Evolutionary conservation across 1,140 invertebrate species (phyloP).

Genomic region (Lepidotrigona ventralis): DNA sequence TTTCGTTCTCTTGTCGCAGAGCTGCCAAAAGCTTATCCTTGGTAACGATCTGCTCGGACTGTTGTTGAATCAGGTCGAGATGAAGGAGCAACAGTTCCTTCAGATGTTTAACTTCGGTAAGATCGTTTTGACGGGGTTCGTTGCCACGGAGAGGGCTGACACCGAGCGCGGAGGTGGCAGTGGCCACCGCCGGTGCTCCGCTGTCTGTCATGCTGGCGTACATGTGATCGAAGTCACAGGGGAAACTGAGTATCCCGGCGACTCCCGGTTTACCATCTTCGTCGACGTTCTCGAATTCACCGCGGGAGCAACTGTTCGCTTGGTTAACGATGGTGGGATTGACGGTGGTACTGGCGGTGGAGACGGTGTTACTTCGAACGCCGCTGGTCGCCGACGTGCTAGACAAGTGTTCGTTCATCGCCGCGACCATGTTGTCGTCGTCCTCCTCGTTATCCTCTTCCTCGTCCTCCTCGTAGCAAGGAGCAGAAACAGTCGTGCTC

Average conservation of each 20-base stretch:
- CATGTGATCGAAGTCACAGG: constrained; percentile 82
- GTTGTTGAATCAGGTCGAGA: constrained; percentile 87
- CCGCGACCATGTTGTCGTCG: constrained; percentile 77
- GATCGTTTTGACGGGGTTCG: constrained; percentile 78
- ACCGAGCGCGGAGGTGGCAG: constrained; percentile 71
- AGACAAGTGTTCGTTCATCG: constrained; percentile 78
- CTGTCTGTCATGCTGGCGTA: constrained; percentile 80
- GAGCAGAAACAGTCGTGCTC: constrained; percentile 29
- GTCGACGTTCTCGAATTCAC: constrained; percentile 58
- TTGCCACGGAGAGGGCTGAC: constrained; percentile 74
- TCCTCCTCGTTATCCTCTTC: constrained; percentile 50
- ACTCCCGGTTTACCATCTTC: constrained; percentile 66
- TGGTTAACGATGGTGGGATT: constrained; percentile 39
- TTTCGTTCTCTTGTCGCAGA: constrained; percentile 85
- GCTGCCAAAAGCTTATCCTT: constrained; percentile 84
- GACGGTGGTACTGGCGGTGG: constrained; percentile 37
- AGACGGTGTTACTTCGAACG: constrained; percentile 56
- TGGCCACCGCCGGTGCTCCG: constrained; percentile 55
- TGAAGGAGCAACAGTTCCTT: constrained; percentile 86
- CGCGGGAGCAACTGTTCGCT: constrained; percentile 35
- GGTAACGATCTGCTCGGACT: constrained; percentile 85
- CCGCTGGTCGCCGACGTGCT: constrained; percentile 74
- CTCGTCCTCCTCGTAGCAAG: constrained; percentile 46
- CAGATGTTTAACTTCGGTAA: constrained; percentile 82
- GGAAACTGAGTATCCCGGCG: constrained; percentile 75